Base-by-base conservation (phyloP, 64 coral and sea anemone genomes). In the Platygyra sinensis region DNA sequence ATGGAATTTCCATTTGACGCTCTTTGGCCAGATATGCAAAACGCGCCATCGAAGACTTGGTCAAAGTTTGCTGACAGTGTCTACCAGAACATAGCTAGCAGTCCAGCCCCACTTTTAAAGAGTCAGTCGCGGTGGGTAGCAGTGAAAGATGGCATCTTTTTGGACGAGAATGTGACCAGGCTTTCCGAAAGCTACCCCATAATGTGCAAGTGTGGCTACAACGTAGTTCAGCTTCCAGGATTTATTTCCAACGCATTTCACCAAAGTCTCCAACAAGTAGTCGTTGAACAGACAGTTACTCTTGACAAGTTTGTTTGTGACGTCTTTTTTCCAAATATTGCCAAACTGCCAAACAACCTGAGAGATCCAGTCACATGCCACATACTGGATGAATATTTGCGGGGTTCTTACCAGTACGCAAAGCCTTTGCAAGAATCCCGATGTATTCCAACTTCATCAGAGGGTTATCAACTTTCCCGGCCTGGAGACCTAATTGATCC, bases 401-500 rank as follows among this genome's bases (percentile, higher is more conserved):
- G 39, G 65, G 95, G 92, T 69, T 73, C 76, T 8, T 67, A 85
- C 11, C 52, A 72, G 32, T 95, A 82, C 69, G 87, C 64, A 29
- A 87, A 72, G 16, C 79, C 82, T 49, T 76, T 98, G 20, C 49
- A 52, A 72, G 67, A 82, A 78, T 77, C 62, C 4, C 63, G 64
- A 14, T 98, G 96, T 60, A 98, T 98, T 63, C 93, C 96, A 62
- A 77, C 90, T 12, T 94, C 93, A 28, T 82, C 87, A 60, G 79
- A 90, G 16, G 93, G 96, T n/a, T 64, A 73, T 16, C 64, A 87
- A 29, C 61, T 95, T 54, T 88, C 86, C 30, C 76, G 80, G 59
- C 93, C 96, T 46, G 86, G 59, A 10, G 67, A 88, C 8, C 28
- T 98, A 76, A 93, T 98, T 63, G 93, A 98, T 22, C 96, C 96